Base-by-base conservation (phyloP, 2,797 vertebrate genomes). In the Adelosebastes latens region DNA sequence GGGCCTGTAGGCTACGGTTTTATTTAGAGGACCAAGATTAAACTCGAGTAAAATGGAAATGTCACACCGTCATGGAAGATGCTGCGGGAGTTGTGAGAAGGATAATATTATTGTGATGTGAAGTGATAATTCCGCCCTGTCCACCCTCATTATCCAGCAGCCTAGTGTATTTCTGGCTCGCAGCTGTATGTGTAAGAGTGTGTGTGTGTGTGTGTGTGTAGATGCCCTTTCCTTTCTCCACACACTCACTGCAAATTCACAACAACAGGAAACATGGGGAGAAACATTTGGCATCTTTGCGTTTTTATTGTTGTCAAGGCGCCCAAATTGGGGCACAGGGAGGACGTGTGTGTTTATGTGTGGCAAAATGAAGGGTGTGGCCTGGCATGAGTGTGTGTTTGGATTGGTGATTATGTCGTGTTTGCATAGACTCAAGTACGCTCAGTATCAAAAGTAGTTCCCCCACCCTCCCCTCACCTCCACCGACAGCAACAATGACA, bases 21-120 rank as follows among this genome's bases (percentile, higher is more conserved):
- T 95, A 95, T 95, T 96, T 93, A 93, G 94, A 95, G 86, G 93
- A 92, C 91, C 88, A 77, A 94, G 93, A 96, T 96, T 95, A 95
- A 94, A 96, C 92, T 94, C 83, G 87, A 94, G 93, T 93, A 93
- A 96, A 96, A 95, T 91, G 89, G 89, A 96, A 96, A 96, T 96
- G 95, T 94, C 95, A 95, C 95, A 94, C 91, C 91, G 92, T 95
- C 91, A 93, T 89, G 79, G 90, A 93, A 76, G 93, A 94, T 91
- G 94, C 92, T 94, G 89, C 81, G 64, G 92, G 93, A 95, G 92
- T 93, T 88, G 90, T 89, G 92, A 93, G 91, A 92, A 94, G 91
- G 94, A 95, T 93, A 94, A 95, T 95, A 93, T 95, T 95, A 95
- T 93, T 94, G 94, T 94, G 93, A 95, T 95, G 93, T 92, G 94